These are phyloP conservation scores for Lagopus muta DNA, from an alignment of 2,113 vertebrate genomes.

Conservation along the genomic window DNA sequence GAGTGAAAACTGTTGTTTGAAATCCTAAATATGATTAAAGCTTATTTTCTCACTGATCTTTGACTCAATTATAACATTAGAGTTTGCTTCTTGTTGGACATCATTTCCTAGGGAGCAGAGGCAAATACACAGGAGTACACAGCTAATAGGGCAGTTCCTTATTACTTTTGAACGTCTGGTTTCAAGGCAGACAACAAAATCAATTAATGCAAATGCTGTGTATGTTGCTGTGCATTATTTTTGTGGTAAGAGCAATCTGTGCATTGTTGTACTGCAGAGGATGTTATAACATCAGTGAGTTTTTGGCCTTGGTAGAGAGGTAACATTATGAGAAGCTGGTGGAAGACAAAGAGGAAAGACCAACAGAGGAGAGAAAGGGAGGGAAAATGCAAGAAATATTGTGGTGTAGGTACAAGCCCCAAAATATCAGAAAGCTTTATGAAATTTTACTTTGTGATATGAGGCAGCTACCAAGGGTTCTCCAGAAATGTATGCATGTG, in stretches of 20 bases:
- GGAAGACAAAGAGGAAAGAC: neutral
- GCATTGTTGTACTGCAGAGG: neutral
- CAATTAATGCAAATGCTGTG: neutral
- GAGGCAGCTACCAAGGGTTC: neutral
- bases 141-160: neutral
- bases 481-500: neutral
- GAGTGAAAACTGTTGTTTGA: neutral
- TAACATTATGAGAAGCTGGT: neutral
- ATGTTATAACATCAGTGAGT: neutral
- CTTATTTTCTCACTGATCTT: neutral
- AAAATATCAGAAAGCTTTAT: neutral
- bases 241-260: neutral
- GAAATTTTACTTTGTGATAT: neutral
- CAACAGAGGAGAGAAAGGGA: neutral
- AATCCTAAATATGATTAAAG: slow-evolving; percentile 7
- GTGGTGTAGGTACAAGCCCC: neutral
- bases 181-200: neutral
- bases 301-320: neutral
- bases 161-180: neutral
- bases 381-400: rapidly evolving
- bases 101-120: neutral
- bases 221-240: neutral
- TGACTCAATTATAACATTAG: neutral
- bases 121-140: neutral
- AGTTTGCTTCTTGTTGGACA: neutral